A percentile compares a stretch with the other conserved stretches of the same genome.
phyloP scores from a whole-genome alignment of 2,888 invertebrate species.

The Ophion obscuratus region DNA sequence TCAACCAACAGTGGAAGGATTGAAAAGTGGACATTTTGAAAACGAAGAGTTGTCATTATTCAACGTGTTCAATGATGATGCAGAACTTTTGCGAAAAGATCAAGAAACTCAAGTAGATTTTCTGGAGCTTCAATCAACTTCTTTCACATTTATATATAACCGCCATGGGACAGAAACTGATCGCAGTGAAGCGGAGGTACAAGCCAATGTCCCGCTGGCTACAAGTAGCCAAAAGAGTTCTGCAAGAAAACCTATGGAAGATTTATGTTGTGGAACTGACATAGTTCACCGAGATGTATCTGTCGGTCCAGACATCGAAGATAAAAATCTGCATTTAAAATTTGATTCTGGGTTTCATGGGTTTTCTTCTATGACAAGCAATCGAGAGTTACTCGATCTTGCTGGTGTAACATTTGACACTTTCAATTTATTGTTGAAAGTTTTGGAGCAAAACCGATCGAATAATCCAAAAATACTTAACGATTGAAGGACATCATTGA shows the following conservation, averaged over 20 bases:
- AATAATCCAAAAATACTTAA: too few relatives aligned
- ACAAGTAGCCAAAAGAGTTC: conserved; percentile 1
- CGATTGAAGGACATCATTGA: not conserved
- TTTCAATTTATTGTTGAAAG: conserved; percentile 36
- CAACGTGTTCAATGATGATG: conserved; percentile 2
- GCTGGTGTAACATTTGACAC: conserved; percentile 36
- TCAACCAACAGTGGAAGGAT: too few relatives aligned
- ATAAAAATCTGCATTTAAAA: conserved; percentile 24
- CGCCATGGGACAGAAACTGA: conserved; percentile 3
- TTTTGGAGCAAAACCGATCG: not conserved
- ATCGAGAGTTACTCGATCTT: conserved; percentile 45
- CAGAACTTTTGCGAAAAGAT: conserved; percentile 16
- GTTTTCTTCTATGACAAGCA: conserved; percentile 33
- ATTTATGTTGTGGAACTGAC: conserved; percentile 12
- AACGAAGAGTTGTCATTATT: conserved; percentile 4
- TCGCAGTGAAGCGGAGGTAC: conserved; percentile 24
- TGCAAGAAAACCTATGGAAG: not conserved
- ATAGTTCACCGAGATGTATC: conserved; percentile 7
- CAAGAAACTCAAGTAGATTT: conserved; percentile 37
- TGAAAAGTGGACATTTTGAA: conserved; percentile 7
- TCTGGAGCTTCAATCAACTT: conserved; percentile 2
- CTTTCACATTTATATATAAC: conserved; percentile 37
- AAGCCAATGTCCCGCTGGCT: conserved; percentile 11
- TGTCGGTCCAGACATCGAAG: conserved; percentile 4
- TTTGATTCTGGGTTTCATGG: conserved; percentile 24